Evolutionary conservation across 1,140 invertebrate genomes (phyloP).

Genomic region (Eueides isabella): DNA sequence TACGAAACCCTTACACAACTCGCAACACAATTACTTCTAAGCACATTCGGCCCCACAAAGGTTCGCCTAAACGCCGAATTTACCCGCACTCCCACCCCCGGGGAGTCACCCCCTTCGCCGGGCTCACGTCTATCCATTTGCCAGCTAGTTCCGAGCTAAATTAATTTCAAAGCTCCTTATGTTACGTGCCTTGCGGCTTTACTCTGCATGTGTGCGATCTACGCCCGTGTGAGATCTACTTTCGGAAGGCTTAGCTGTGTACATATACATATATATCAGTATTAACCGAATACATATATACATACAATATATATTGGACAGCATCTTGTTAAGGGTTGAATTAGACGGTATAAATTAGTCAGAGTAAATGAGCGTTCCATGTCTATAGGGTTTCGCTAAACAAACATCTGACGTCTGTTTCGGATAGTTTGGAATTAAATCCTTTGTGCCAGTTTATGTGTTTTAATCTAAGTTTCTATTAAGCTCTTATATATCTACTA

Average conservation of each 20-base stretch:
- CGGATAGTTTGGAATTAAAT: constrained; percentile 42
- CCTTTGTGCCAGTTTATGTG: constrained; percentile 30
- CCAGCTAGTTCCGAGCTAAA: constrained; percentile 82
- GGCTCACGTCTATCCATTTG: constrained; percentile 82
- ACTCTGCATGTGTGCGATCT: constrained; percentile 63
- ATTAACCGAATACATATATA: constrained; percentile 43
- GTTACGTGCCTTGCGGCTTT: constrained; percentile 82
- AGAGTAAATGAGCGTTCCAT: constrained; percentile 56
- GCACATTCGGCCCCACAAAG: constrained; percentile 72
- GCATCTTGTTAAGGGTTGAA: constrained; percentile 73
- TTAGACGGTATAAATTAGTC: constrained; percentile 75
- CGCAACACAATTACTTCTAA: constrained; percentile 70
- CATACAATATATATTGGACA: constrained; percentile 49
- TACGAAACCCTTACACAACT: constrained; percentile 46
- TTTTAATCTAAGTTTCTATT: constrained; percentile 30
- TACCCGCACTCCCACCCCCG: constrained; percentile 57
- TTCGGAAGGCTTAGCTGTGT: constrained; percentile 76
- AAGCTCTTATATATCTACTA: constrained; percentile 16
- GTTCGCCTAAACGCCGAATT: constrained; percentile 80
- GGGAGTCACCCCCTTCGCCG: constrained; percentile 52
- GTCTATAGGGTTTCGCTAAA: constrained; percentile 43
- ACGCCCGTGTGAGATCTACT: constrained; percentile 58
- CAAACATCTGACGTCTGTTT: constrained; percentile 40
- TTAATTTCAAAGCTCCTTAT: constrained; percentile 83
- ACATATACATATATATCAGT: constrained; percentile 51